Evolutionary conservation across 2,888 invertebrate species (phyloP).

Genomic region (Cosmorhoe ocellata): DNA sequence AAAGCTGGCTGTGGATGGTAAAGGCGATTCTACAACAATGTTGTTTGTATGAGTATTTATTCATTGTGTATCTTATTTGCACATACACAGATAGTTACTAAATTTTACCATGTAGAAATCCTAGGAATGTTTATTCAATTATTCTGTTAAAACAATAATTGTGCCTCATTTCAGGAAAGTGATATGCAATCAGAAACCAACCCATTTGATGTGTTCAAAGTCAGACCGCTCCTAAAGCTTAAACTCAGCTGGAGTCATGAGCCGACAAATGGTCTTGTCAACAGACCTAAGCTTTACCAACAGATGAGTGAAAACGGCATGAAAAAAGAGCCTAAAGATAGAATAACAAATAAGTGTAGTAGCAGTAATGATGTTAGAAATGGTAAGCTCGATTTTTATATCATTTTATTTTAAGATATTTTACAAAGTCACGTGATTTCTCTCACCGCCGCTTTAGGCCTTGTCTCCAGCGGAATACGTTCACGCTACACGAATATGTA

Average conservation of each 20-base stretch:
- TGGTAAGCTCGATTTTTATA: constrained; percentile 44
- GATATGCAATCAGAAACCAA: constrained; percentile 71
- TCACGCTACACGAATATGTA: too few relatives aligned
- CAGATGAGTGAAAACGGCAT: constrained; percentile 63
- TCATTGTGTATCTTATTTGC: too few relatives aligned
- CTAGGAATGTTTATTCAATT: too few relatives aligned
- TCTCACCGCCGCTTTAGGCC: too few relatives aligned
- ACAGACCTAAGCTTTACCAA: constrained; percentile 84
- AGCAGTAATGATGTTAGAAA: constrained; percentile 57
- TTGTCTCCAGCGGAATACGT: too few relatives aligned
- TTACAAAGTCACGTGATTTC: too few relatives aligned
- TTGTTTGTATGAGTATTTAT: too few relatives aligned
- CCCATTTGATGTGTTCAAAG: constrained; percentile 89
- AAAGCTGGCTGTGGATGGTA: too few relatives aligned
- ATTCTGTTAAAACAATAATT: not conserved
- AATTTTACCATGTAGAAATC: not conserved
- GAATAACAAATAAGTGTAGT: constrained; percentile 54
- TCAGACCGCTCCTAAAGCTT: constrained; percentile 92
- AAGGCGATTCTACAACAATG: too few relatives aligned
- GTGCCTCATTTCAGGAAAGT: constrained; percentile 59
- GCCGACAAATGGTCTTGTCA: constrained; percentile 85
- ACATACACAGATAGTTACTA: too few relatives aligned
- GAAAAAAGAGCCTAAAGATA: constrained; percentile 67
- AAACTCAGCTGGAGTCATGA: constrained; percentile 92
- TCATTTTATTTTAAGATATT: not conserved